Evolutionary conservation across 2,113 vertebrate species (phyloP), one percentile per base, ranked within the genome.

Genomic region (Oncorhynchus kisutch): DNA sequence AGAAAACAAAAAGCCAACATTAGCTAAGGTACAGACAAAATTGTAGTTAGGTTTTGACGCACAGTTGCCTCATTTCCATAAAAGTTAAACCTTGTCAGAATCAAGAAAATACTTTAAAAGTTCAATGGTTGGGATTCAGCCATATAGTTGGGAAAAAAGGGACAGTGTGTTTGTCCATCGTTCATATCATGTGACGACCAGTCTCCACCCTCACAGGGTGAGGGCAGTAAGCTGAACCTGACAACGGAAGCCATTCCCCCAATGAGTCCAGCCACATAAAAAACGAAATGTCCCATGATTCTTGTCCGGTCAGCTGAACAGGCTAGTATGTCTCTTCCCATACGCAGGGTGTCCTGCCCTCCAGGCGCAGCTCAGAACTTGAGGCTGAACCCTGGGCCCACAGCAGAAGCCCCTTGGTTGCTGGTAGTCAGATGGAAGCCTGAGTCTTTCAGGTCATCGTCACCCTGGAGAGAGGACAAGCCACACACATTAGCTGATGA

Each of bases 381-480:
- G 73, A 99, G 95, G 91, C 97, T 99, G 90, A 99, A 99, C 29
- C 98, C 98, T 0, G 97, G 97, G 2, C 98, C 98, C 0, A 96
- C 96, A 0, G 97, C 97, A 0, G 97, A 99, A 0, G 93, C 97
- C 29, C 97, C 98, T 89, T 99, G 97, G 62, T 96, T 98, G 0
- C 97, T 98, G 82, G 95, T 97, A 14, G 97, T 99, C 81, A 99
- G 91, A 66, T 99, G 97, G 87, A 99, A 99, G 49, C 98, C 98
- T 0, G 96, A 97, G 69, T 99, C 97, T 59, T 96, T 98, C 3
- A 99, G 90, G 81, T 99, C 97, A 0, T 99, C 97, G 0, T 99
- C 97, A 0, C 97, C 97, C 98, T 99, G 82, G 0, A 60, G 67
- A 62, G 65, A 99, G 82, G 65, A 70, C 68, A 54, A 71, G 51